These are phyloP conservation scores for Rhabdophis nuchalis DNA, from an alignment of 2,797 vertebrate genomes.

Conservation along the genomic window DNA sequence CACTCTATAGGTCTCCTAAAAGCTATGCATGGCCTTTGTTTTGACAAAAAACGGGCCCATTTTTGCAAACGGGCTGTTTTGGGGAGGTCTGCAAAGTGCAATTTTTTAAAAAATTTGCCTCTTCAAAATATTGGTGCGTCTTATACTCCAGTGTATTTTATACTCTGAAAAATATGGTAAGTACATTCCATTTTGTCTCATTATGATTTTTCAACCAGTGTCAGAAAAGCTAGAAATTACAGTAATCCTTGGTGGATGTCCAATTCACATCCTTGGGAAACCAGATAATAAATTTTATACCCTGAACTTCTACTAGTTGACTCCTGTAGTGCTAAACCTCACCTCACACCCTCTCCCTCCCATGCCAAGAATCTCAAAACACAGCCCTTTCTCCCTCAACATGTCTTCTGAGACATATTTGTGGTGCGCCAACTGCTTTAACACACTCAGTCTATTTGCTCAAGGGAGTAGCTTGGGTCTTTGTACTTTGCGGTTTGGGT, in stretches of 20 bases:
- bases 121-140: too few relatives aligned
- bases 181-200: neutral
- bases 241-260: neutral
- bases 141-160: too few relatives aligned
- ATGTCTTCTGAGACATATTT: neutral
- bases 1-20: too few relatives aligned
- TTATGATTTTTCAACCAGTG: neutral
- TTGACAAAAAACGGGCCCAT: too few relatives aligned
- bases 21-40: too few relatives aligned
- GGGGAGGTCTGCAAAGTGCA: too few relatives aligned
- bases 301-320: neutral
- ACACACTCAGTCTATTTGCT: neutral
- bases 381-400: neutral
- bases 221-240: neutral
- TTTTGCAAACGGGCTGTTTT: too few relatives aligned
- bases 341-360: neutral
- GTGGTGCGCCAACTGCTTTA: neutral
- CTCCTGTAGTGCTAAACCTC: neutral
- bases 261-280: neutral
- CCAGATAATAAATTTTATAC: neutral
- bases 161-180: too few relatives aligned
- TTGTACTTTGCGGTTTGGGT: neutral
- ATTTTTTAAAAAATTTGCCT: too few relatives aligned
- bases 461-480: neutral
- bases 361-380: neutral